Percentiles rank a stretch among this genome's conserved stretches.
Evolutionary conservation across 37 sponge, comb jelly and placozoan species (phyloP).

Genomic region (Beroe forskalii): DNA sequence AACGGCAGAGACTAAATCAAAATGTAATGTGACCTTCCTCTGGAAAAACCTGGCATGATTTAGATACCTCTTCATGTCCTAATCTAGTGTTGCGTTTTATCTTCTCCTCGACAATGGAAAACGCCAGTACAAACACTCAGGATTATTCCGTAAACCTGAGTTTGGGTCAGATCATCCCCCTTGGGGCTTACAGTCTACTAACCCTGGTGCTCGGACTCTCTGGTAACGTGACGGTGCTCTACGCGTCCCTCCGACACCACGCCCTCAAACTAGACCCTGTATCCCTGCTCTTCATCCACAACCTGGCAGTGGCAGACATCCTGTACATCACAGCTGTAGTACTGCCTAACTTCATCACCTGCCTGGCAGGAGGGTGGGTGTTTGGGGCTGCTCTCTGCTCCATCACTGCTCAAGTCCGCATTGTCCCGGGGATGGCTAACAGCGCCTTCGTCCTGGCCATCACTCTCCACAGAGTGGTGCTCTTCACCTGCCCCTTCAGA

Average conservation of each 20-base stretch:
- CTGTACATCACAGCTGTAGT: background rate
- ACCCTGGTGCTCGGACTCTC: background rate
- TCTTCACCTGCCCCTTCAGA: background rate
- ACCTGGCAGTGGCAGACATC: conserved; percentile 19
- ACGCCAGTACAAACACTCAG: too few species aligned
- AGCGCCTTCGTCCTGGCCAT: background rate
- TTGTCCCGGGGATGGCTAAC: conserved; percentile 5
- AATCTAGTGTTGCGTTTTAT: too few species aligned
- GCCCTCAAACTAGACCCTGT: background rate
- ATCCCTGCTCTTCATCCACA: conserved; percentile 2
- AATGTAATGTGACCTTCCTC: too few species aligned
- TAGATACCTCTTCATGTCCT: too few species aligned
- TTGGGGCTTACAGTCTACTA: background rate
- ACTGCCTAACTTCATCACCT: conserved; percentile 14
- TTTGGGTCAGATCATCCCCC: background rate
- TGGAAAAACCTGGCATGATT: too few species aligned
- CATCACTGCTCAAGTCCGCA: background rate
- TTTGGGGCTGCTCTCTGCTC: background rate
- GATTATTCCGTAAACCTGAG: background rate
- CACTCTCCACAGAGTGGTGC: background rate
- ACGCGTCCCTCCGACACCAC: conserved; percentile 19
- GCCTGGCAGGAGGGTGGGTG: background rate
- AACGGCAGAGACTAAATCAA: too few species aligned
- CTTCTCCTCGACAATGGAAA: too few species aligned
- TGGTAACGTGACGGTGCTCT: conserved; percentile 12